Base-by-base conservation (phyloP, 2,113 vertebrate genomes). In the Neoarius graeffei region DNA sequence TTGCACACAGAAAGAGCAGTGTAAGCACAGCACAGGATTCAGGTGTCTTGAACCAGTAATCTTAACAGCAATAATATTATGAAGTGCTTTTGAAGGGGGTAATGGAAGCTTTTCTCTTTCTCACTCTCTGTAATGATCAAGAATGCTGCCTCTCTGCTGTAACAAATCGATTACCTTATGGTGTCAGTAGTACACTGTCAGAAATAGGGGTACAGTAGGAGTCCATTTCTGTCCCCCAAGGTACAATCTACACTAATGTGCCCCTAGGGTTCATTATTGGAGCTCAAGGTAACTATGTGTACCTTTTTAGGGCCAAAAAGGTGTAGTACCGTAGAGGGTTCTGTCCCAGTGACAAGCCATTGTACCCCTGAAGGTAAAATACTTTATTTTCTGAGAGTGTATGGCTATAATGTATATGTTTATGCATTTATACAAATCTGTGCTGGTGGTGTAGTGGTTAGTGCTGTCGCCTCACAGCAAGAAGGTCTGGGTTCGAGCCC, bases 41-140 rank as follows among this genome's bases (percentile, higher is more conserved):
- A 93, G 93, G 94, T 95, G 94, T 88, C 92, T 87, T 81, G 83
- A 93, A 92, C 91, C 94, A 90, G 90, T 94, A 94, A 94, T 94
- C 94, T 90, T 90, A 93, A 94, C 91, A 92, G 94, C 91, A 35
- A 91, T 91, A 90, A 91, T 89, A 90, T 82, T 92, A 89, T 88
- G 79, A 86, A 83, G 92, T 91, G 88, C 92, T 93, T 91, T 84
- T 82, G 87, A 84, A 81, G 85, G 84, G 89, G 77, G 90, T 94
- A 93, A 94, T 93, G 92, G 93, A 93, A 86, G 89, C 85, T 77
- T 86, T n/a, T 71, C 69, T 56, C 73, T 50, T 50, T 76, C 64
- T 52, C 77, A 66, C 19, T 27, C 62, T 17, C 71, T 85, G 48
- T 88, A 93, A 91, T 89, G 85, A 90, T 71, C 66, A 50, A 86